A percentile compares a stretch with the other conserved stretches of the same genome.
phyloP scores from a whole-genome alignment of 2,797 vertebrate species.

The Hoplostethus atlanticus region DNA sequence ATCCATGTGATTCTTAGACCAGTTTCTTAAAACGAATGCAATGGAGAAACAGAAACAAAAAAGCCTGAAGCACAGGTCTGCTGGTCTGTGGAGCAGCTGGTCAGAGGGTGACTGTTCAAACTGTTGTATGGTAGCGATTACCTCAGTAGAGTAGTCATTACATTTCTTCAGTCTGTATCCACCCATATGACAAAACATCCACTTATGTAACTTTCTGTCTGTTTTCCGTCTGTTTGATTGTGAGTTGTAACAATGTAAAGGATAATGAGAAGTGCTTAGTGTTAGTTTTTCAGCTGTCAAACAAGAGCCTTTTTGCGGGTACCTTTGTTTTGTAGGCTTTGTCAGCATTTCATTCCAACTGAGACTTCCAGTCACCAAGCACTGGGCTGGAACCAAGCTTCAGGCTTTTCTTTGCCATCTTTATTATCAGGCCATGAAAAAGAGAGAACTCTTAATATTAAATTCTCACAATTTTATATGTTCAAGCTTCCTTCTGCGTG shows the following conservation, averaged over 20 bases:
- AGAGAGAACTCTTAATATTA: conserved; percentile 57
- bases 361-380: conserved; percentile 51
- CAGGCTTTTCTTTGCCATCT: conserved; percentile 16
- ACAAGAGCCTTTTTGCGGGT: conserved; percentile 39
- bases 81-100: too few species aligned
- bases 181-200: not conserved
- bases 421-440: conserved; percentile 29
- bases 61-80: not conserved
- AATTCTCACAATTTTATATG: conserved; percentile 48
- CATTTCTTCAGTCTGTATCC: not conserved
- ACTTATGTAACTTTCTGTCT: conserved; percentile 16
- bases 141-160: not conserved
- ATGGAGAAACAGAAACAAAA: not conserved
- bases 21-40: not conserved
- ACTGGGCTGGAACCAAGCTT: conserved; percentile 37
- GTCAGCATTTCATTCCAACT: conserved; percentile 42
- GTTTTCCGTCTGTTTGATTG: conserved; percentile 38
- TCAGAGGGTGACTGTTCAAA: too few species aligned
- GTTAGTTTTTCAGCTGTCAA: conserved; percentile 72
- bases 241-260: conserved; percentile 41
- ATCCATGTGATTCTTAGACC: not conserved
- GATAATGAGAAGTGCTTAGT: conserved; percentile 30
- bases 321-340: conserved; percentile 47
- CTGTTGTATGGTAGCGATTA: too few species aligned
- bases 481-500: conserved; percentile 60